Evolutionary conservation across 1,140 invertebrate species (phyloP).

Genomic region (Aphelinus atriplicis): DNA sequence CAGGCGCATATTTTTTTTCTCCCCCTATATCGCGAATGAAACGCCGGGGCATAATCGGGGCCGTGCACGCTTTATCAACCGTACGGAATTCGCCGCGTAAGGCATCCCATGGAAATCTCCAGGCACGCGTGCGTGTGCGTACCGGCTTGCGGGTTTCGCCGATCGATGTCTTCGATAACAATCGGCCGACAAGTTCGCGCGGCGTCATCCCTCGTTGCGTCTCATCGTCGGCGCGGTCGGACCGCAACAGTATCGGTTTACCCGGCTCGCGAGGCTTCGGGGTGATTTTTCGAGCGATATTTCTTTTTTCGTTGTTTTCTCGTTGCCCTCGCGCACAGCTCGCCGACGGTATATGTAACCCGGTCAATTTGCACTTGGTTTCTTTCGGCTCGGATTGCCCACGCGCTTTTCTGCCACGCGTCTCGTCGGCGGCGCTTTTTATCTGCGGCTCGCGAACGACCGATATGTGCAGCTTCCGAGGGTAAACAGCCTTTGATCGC

Average conservation of each 20-base stretch:
- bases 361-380: slow-evolving; percentile 64
- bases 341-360: slow-evolving; percentile 43
- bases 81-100: background rate
- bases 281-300: slow-evolving; percentile 45
- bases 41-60: too few relatives aligned
- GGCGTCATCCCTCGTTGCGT: slow-evolving; percentile 34
- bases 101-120: background rate
- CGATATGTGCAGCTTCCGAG: background rate
- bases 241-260: slow-evolving; percentile 63
- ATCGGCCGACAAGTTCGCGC: slow-evolving; percentile 23
- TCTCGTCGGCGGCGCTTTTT: slow-evolving; percentile 11
- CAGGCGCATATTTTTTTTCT: too few relatives aligned
- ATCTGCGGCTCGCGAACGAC: background rate
- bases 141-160: slow-evolving; percentile 36
- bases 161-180: slow-evolving; percentile 30
- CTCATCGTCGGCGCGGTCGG: slow-evolving; percentile 31
- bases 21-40: too few relatives aligned
- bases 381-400: slow-evolving; percentile 60
- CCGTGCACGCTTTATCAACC: background rate
- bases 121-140: slow-evolving; percentile 1
- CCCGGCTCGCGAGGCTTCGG: slow-evolving; percentile 48
- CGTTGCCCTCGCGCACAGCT: background rate
- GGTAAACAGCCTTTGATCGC: background rate
- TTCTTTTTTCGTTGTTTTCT: slow-evolving; percentile 42
- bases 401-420: slow-evolving; percentile 55